Conservation (phyloP, 2,797 vertebrate genomes). For the Garrulus glandarius region DNA sequence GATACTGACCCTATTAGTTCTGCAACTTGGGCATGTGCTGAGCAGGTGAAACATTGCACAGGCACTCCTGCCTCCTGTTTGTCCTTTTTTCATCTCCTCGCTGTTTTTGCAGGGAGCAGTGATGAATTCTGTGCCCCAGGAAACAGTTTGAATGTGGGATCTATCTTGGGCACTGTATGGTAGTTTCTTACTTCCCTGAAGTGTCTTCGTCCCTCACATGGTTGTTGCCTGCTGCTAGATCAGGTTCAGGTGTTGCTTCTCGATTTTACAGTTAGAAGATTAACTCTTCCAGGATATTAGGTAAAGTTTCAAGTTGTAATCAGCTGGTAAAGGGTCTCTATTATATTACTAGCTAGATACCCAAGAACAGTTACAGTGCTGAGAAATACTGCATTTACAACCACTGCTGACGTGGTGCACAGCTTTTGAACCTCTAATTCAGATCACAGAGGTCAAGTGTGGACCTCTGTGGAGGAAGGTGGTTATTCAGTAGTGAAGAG, state of each 20-base stretch:
- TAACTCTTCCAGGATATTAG: background rate
- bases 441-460: background rate
- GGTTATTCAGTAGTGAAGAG: background rate
- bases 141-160: background rate
- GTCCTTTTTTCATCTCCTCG: background rate
- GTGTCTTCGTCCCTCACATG: background rate
- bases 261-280: background rate
- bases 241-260: background rate
- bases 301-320: background rate
- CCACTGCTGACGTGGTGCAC: background rate
- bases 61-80: background rate
- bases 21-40: background rate
- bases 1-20: background rate
- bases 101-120: background rate
- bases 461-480: background rate
- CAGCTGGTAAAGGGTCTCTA: background rate
- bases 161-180: background rate
- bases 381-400: background rate
- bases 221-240: background rate
- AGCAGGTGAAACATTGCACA: background rate
- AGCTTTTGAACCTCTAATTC: background rate
- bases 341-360: background rate
- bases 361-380: background rate
- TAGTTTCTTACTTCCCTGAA: background rate
- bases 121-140: background rate